phyloP scores from a whole-genome alignment of 2,797 vertebrate species.

The Anguilla marmorata region DNA sequence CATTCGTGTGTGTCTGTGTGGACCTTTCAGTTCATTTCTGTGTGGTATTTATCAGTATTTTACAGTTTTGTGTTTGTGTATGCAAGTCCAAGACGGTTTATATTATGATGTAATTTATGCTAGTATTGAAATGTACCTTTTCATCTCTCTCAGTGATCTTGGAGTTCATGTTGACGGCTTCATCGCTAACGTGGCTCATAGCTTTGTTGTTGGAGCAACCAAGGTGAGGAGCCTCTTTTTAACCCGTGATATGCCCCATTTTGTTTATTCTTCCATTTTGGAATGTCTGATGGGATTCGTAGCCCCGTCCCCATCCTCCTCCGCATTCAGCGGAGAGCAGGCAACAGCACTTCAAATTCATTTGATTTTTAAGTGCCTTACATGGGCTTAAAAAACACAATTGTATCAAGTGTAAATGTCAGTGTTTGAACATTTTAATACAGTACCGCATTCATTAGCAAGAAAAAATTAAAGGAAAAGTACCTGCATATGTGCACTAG shows the following conservation, averaged over 20 bases:
- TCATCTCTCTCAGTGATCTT: constrained; percentile 76
- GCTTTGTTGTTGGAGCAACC: constrained; percentile 83
- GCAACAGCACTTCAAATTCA: not conserved
- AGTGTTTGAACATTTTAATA: no score
- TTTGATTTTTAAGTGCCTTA: not conserved
- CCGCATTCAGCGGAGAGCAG: not conserved
- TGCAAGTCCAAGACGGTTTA: no score
- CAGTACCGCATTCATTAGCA: no score
- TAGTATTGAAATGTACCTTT: not conserved
- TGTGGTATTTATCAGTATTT: no score
- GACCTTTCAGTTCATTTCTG: not conserved
- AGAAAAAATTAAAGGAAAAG: no score
- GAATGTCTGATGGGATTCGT: not conserved
- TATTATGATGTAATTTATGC: not conserved
- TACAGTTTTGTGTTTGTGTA: no score
- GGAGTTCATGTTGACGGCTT: constrained; percentile 97
- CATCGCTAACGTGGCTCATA: constrained; percentile 95
- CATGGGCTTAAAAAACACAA: no score
- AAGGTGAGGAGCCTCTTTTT: constrained; percentile 72
- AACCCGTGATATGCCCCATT: not conserved
- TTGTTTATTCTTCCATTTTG: not conserved
- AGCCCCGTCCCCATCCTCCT: not conserved
- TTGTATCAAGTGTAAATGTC: no score
- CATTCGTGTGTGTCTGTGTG: not conserved
- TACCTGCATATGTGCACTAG: no score